These are phyloP conservation scores for Tetrax tetrax DNA, from an alignment of 2,113 vertebrate genomes.

Conservation along the genomic window DNA sequence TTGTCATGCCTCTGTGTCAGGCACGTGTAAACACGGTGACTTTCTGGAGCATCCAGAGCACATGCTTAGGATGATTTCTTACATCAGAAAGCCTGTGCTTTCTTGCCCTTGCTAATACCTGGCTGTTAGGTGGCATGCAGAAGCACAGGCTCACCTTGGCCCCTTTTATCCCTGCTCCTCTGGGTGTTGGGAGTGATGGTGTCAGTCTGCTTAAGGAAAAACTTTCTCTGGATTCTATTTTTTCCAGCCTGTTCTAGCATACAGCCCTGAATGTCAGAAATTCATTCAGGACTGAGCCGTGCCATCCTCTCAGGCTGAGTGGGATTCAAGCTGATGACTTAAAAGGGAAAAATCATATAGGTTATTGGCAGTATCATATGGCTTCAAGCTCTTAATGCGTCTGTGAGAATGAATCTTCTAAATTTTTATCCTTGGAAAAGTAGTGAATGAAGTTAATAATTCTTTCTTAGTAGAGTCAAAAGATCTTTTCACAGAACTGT, in stretches of 20 bases:
- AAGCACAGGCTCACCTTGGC: not conserved
- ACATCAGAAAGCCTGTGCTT: not conserved
- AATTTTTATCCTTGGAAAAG: slow-evolving; percentile 2
- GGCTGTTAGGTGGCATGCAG: not conserved
- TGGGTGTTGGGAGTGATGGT: not conserved
- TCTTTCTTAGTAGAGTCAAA: not conserved
- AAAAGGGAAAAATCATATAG: not conserved
- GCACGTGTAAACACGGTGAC: rapidly evolving
- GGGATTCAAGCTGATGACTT: not conserved
- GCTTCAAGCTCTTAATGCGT: not conserved
- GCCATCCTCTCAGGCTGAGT: not conserved
- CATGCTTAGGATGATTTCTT: not conserved
- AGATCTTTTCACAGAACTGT: not conserved
- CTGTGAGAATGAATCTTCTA: not conserved
- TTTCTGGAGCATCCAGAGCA: not conserved
- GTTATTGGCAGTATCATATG: not conserved
- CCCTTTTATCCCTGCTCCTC: not conserved
- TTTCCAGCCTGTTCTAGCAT: not conserved
- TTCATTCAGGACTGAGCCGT: not conserved
- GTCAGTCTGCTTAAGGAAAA: not conserved
- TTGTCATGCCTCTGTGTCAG: not conserved
- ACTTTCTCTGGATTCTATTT: not conserved
- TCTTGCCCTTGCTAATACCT: not conserved
- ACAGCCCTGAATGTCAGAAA: not conserved
- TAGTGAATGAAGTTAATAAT: not conserved